Percentiles rank a stretch among this genome's conserved stretches.
Evolutionary conservation across 1,140 invertebrate species (phyloP).

Genomic region (Drosophila truncata): DNA sequence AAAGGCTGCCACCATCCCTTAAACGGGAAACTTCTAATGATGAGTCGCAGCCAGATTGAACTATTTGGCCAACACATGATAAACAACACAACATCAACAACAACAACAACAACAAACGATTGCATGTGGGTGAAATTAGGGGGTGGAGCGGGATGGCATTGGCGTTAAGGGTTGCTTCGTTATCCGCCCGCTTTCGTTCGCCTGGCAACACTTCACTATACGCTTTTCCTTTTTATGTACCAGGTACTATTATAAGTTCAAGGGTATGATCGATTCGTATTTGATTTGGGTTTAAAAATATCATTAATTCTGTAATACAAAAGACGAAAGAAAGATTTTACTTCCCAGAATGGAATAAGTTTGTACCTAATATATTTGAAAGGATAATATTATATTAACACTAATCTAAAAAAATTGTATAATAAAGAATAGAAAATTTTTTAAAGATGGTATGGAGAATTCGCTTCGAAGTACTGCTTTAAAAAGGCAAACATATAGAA

Average conservation of each 20-base stretch:
- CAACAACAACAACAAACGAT: slow-evolving; percentile 29
- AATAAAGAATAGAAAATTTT: no score
- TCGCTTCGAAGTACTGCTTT: not conserved
- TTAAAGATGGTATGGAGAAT: no score
- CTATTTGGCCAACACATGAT: slow-evolving; percentile 55
- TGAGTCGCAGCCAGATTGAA: slow-evolving; percentile 33
- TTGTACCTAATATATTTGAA: no score
- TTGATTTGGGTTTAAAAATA: not conserved
- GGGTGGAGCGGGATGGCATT: slow-evolving; percentile 9
- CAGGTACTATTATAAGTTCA: slow-evolving; percentile 8
- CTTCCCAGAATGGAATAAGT: no score
- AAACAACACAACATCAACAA: slow-evolving; percentile 41
- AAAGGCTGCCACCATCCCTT: slow-evolving; percentile 50
- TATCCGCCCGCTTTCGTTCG: slow-evolving; percentile 41
- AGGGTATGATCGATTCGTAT: slow-evolving; percentile 8
- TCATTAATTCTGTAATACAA: no score
- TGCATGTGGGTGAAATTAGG: slow-evolving; percentile 40
- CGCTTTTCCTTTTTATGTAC: slow-evolving; percentile 33
- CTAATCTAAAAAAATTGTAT: no score
- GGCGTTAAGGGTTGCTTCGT: slow-evolving; percentile 66
- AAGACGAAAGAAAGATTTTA: no score
- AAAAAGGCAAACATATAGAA: not conserved
- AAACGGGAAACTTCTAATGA: slow-evolving; percentile 59
- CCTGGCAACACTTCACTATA: slow-evolving; percentile 69
- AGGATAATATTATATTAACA: no score